Conservation (phyloP, 2,888 invertebrate genomes). For the Drosophila hamatofila region DNA sequence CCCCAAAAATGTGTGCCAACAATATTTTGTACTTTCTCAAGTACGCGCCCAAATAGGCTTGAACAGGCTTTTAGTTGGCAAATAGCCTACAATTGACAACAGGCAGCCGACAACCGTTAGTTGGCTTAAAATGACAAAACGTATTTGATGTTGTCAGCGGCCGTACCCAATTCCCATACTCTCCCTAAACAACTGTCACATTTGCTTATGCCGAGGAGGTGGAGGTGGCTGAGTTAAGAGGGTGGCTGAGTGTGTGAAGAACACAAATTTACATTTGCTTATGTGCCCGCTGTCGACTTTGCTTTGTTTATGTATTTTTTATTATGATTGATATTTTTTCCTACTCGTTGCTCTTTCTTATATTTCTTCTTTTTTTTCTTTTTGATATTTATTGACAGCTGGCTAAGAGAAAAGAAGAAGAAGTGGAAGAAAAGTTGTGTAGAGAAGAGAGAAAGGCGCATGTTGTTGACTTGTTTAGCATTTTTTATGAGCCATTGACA, state of each 20-base stretch:
- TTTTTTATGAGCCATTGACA: conserved; percentile 67
- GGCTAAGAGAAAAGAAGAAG: conserved; percentile 36
- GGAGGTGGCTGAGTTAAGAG: background rate
- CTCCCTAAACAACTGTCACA: conserved; percentile 60
- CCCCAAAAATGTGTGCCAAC: background rate
- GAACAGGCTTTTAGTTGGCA: conserved; percentile 37
- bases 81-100: conserved; percentile 57
- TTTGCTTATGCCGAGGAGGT: conserved; percentile 43
- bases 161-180: conserved; percentile 25
- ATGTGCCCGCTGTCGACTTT: conserved; percentile 61
- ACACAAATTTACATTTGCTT: conserved; percentile 66
- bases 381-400: conserved; percentile 70
- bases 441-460: conserved; percentile 40
- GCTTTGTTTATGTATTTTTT: conserved; percentile 73
- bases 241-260: conserved; percentile 29
- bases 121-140: conserved; percentile 61
- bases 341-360: conserved; percentile 13
- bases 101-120: conserved; percentile 43
- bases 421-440: background rate
- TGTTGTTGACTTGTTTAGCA: conserved; percentile 70
- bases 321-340: conserved; percentile 72
- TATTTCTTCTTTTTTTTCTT: background rate
- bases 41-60: conserved; percentile 18
- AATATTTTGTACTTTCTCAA: conserved; percentile 6
- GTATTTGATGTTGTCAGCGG: conserved; percentile 59